Conservation (phyloP, 2,888 invertebrate species). For the Melanostoma scalare region DNA sequence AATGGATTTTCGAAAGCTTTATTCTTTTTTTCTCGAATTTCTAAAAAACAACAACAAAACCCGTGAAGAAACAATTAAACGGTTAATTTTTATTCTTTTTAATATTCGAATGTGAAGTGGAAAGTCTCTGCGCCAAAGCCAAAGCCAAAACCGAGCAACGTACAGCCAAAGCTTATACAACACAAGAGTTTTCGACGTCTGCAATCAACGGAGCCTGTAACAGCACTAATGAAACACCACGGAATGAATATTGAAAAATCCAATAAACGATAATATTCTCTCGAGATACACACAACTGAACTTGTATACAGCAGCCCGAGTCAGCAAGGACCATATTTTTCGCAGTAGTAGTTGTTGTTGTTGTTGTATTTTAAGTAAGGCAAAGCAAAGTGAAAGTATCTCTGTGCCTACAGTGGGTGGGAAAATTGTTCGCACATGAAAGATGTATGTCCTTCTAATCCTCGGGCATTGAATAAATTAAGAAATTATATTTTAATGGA, state of each 20-base stretch:
- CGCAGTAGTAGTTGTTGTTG: too few relatives aligned
- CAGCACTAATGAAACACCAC: conserved; percentile 79
- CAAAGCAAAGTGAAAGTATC: conserved; percentile 17
- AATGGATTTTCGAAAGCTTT: conserved; percentile 51
- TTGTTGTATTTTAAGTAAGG: too few relatives aligned
- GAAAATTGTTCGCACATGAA: conserved; percentile 63
- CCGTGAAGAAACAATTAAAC: neutral
- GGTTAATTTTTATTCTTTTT: neutral
- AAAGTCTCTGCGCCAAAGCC: conserved; percentile 46
- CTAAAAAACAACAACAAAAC: conserved; percentile 15
- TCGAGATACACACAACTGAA: conserved; percentile 65
- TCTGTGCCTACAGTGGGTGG: conserved; percentile 57
- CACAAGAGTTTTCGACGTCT: conserved; percentile 76
- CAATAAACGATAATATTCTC: conserved; percentile 72
- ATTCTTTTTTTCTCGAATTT: neutral
- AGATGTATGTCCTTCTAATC: conserved; percentile 38
- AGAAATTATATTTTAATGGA: neutral
- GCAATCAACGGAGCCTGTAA: conserved; percentile 81
- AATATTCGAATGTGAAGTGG: neutral
- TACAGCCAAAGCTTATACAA: conserved; percentile 16
- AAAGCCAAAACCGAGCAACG: conserved; percentile 14
- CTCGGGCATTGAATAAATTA: conserved; percentile 31
- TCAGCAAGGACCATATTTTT: conserved; percentile 61
- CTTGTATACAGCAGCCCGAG: conserved; percentile 39
- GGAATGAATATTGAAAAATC: conserved; percentile 72